Percentiles rank a stretch among this genome's conserved stretches.
Conservation (phyloP, 2,888 invertebrate species). For the Sesia bembeciformis region DNA sequence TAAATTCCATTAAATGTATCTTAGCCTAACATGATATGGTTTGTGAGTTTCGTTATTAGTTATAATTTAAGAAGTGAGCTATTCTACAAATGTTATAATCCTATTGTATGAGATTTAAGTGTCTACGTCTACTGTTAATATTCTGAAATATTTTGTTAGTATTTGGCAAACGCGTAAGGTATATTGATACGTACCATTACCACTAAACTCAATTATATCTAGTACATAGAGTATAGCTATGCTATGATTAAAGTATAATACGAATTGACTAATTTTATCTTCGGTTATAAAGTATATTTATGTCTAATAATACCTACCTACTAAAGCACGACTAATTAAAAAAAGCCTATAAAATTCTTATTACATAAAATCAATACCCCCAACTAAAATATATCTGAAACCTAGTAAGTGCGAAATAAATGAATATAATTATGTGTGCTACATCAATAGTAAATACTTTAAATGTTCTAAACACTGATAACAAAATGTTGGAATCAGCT, state of each 20-base stretch:
- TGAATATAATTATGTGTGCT: not conserved
- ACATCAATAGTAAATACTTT: not conserved
- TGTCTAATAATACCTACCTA: not conserved
- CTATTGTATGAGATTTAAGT: not conserved
- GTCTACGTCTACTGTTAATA: not conserved
- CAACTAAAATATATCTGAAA: not conserved
- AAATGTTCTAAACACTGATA: not conserved
- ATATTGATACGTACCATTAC: not conserved
- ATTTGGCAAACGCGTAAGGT: conserved; percentile 2
- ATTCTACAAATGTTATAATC: not conserved
- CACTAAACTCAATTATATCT: not conserved
- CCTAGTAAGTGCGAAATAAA: not conserved
- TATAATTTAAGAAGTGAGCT: not conserved
- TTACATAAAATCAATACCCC: not conserved
- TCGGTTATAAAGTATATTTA: not conserved
- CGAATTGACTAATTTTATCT: not conserved
- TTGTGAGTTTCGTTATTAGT: conserved; percentile 24
- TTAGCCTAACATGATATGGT: conserved; percentile 62
- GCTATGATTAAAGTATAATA: conserved; percentile 9
- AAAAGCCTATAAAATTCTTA: not conserved
- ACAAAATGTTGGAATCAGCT: conserved; percentile 19
- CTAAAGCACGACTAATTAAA: not conserved
- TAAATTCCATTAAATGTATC: conserved; percentile 18
- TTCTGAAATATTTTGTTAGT: not conserved
- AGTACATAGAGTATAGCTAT: conserved; percentile 15